Conservation (phyloP, 2,888 invertebrate genomes). For the Acanthopleura granulata region DNA sequence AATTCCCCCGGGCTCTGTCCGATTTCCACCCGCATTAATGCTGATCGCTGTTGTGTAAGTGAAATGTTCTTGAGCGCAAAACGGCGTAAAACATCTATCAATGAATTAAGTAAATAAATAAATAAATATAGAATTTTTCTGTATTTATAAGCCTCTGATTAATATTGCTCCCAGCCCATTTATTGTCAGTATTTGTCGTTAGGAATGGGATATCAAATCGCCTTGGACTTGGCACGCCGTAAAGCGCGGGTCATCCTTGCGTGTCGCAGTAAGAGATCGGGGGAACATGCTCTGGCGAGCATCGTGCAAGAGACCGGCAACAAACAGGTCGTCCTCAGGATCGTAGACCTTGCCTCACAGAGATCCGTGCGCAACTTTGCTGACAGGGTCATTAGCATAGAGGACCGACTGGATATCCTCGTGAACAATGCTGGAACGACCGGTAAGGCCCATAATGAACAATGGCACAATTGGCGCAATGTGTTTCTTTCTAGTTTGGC, state of each 20-base stretch:
- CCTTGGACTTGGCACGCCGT: slow-evolving; percentile 52
- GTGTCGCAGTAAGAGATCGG: slow-evolving; percentile 45
- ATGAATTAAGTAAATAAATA: no score
- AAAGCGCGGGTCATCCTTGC: slow-evolving; percentile 56
- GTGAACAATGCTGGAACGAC: slow-evolving; percentile 60
- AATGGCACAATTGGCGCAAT: no score
- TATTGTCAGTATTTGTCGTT: slow-evolving; percentile 19
- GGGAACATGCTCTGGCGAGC: slow-evolving; percentile 37
- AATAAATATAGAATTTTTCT: no score
- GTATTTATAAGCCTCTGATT: background rate
- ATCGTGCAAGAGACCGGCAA: slow-evolving; percentile 65
- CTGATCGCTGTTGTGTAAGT: no score
- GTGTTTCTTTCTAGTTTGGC: no score
- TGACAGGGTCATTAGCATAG: slow-evolving; percentile 37
- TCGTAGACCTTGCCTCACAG: slow-evolving; percentile 48
- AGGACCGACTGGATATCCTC: slow-evolving; percentile 50
- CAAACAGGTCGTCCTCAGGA: slow-evolving; percentile 40
- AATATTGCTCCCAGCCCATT: background rate
- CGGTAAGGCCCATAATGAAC: no score
- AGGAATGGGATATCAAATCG: slow-evolving; percentile 59
- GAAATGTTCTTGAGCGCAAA: no score
- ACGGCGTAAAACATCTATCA: no score
- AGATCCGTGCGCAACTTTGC: slow-evolving; percentile 53
- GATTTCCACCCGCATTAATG: no score
- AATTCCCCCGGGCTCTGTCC: no score